Percentiles rank a stretch among this genome's conserved stretches.
These are phyloP conservation scores for Dipodomys spectabilis DNA, from an alignment of 2,113 vertebrate genomes.

Conservation along the genomic window DNA sequence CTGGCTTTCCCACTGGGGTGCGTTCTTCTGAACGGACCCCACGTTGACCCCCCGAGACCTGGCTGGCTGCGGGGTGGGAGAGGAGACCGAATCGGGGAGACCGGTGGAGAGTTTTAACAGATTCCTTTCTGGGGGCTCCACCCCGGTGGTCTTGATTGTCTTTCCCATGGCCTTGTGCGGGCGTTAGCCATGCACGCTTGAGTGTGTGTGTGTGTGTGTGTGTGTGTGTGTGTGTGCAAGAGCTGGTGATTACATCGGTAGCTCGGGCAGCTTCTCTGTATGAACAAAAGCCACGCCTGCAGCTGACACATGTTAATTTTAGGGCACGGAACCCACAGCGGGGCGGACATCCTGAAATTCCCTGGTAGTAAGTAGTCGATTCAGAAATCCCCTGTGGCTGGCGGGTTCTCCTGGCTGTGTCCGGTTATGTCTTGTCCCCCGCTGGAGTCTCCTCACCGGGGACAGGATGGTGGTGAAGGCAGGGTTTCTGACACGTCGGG, in stretches of 20 bases:
- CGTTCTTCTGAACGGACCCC: too few relatives aligned
- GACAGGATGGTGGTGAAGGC: too few relatives aligned
- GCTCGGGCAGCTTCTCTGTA: neutral
- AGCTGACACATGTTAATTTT: slow-evolving; percentile 27
- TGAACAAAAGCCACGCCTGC: slow-evolving; percentile 26
- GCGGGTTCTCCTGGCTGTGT: neutral
- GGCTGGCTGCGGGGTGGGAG: too few relatives aligned
- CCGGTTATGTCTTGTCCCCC: neutral
- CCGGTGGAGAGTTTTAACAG: neutral
- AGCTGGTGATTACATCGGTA: slow-evolving; percentile 37
- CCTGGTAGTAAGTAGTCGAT: neutral
- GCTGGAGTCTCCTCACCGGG: neutral
- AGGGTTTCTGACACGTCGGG: neutral
- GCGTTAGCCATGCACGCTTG: neutral
- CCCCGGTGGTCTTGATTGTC: too few relatives aligned
- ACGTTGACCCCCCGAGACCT: too few relatives aligned
- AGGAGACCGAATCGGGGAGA: neutral
- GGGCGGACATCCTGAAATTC: neutral
- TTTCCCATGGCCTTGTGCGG: neutral
- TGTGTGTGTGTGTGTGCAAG: neutral
- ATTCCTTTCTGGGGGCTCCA: neutral
- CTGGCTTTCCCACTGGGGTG: too few relatives aligned
- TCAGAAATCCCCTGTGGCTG: neutral
- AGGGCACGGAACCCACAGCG: neutral
- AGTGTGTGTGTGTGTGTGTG: neutral